Evolutionary conservation across 2,113 vertebrate genomes (phyloP), one percentile per base, ranked within the genome.

Genomic region (Sciurus niger): DNA sequence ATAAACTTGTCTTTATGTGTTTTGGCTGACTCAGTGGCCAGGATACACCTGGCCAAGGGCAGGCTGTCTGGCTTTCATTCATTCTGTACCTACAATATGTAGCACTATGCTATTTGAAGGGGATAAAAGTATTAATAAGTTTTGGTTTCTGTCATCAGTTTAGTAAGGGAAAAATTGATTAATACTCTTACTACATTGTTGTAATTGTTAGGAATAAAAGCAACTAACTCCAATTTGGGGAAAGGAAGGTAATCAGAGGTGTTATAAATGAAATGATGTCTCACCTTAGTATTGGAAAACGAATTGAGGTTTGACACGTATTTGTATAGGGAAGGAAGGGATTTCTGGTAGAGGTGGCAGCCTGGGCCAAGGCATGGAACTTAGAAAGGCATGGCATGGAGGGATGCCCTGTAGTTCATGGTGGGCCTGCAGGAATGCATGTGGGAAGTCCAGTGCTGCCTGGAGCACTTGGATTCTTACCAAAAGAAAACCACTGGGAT

Each of bases 401-500:
- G 11, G 40, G 24, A 17, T 6, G 40, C 55, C 48, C 0, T 32
- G 34, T 43, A 11, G 60, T 13, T 78, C 63, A 7, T 17, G 72
- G 67, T 48, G 79, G 73, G 68, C 37, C 74, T 72, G 28, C 40
- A 67, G 93, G 94, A 96, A 96, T 92, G 92, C 68, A 6, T 8
- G 28, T 78, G 84, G 85, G 83, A 82, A 82, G 76, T 63, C 32
- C 84, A 94, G 72, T n/a, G 10, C 10, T 43, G 68, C 84, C 79
- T 72, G 32, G n/a, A 89, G 84, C 63, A 51, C 34, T 84, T 95
- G 86, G 86, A 90, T 43, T 93, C 63, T 37, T 48, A 65, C 88
- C 88, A 48, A 70, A 51, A 85, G 90, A 89, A 96, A 95, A 78
- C 65, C 84, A 90, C 80, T n/a, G 11, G 79, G 70, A 96, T 94